Evolutionary conservation across 2,888 invertebrate genomes (phyloP).

Genomic region (Magallana nippona): DNA sequence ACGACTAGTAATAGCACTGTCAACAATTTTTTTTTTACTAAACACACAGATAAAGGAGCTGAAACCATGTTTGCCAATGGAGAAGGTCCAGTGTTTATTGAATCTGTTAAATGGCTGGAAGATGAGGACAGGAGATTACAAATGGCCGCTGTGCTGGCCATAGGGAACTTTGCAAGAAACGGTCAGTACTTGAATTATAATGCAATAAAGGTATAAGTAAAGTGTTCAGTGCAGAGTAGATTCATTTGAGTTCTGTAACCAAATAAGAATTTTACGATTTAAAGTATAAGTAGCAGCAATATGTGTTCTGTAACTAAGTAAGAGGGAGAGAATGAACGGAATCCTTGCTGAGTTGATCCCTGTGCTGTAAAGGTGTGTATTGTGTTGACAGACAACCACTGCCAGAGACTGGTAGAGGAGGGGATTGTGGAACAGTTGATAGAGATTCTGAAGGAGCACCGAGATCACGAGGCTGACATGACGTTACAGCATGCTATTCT

Average conservation of each 20-base stretch:
- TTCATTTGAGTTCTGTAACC: neutral
- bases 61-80: slow-evolving; percentile 89
- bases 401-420: slow-evolving; percentile 89
- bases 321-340: too few relatives aligned
- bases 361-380: neutral
- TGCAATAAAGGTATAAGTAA: too few relatives aligned
- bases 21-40: neutral
- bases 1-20: too few relatives aligned
- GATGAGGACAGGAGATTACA: slow-evolving; percentile 86
- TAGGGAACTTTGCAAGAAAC: slow-evolving; percentile 94
- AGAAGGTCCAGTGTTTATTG: slow-evolving; percentile 86
- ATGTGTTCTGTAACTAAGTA: too few relatives aligned
- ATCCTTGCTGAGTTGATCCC: too few relatives aligned
- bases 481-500: slow-evolving; percentile 87
- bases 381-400: slow-evolving; percentile 85
- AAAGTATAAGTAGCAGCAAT: too few relatives aligned
- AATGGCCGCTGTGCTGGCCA: slow-evolving; percentile 90
- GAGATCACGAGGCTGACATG: slow-evolving; percentile 84
- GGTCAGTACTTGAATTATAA: slow-evolving; percentile 73
- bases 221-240: neutral
- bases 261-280: too few relatives aligned
- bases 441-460: slow-evolving; percentile 81
- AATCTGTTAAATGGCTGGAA: slow-evolving; percentile 88
- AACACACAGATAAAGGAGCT: slow-evolving; percentile 89
- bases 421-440: slow-evolving; percentile 87